Percentiles rank a stretch among this genome's conserved stretches.
phyloP scores from a whole-genome alignment of 2,888 invertebrate species.

The Trichogramma evanescens region DNA sequence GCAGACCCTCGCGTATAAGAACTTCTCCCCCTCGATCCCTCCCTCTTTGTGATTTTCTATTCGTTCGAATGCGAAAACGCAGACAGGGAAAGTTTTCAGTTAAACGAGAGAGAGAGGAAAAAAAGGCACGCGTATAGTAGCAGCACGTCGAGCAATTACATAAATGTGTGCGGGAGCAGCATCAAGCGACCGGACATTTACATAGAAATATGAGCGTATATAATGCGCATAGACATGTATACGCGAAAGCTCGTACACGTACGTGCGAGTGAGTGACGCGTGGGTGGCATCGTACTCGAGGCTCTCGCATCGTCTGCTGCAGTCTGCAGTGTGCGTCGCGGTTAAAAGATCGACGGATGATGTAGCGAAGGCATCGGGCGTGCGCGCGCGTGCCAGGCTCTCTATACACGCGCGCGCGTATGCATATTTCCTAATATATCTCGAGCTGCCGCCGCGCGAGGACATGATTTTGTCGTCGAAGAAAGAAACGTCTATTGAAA shows the following conservation, averaged over 20 bases:
- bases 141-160: too few relatives aligned
- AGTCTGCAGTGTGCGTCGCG: neutral
- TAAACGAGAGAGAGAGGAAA: too few relatives aligned
- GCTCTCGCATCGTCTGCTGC: neutral
- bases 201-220: constrained; percentile 13
- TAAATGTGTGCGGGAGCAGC: too few relatives aligned
- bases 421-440: too few relatives aligned
- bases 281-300: neutral
- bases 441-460: too few relatives aligned
- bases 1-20: too few relatives aligned
- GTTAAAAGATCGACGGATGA: constrained; percentile 2
- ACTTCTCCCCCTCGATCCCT: too few relatives aligned
- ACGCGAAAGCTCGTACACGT: neutral
- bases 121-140: too few relatives aligned
- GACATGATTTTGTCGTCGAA: too few relatives aligned
- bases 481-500: neutral
- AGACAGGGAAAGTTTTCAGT: too few relatives aligned
- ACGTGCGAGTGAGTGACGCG: neutral
- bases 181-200: constrained; percentile 2
- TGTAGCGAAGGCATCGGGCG: neutral
- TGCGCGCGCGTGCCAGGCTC: neutral
- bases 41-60: too few relatives aligned
- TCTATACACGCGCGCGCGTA: neutral
- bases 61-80: too few relatives aligned
- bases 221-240: neutral